These are phyloP conservation scores for Eupeodes latifasciatus DNA, from an alignment of 2,888 invertebrate genomes.

Conservation along the genomic window DNA sequence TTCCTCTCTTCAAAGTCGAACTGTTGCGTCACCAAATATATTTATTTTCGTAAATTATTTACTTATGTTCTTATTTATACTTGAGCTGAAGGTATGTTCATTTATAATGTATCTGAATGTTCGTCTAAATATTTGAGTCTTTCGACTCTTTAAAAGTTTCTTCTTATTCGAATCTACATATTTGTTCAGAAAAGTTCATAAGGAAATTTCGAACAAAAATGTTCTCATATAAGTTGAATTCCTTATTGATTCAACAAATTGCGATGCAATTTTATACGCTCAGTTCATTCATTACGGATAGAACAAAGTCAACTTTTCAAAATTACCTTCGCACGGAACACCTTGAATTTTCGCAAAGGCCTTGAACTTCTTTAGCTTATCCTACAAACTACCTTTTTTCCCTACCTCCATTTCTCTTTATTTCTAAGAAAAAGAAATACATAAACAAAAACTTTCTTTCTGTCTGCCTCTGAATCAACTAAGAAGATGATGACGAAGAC, in stretches of 20 bases:
- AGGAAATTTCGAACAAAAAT: background rate
- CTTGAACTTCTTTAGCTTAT: conserved; percentile 53
- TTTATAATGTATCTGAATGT: too few relatives aligned
- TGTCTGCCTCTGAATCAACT: conserved; percentile 33
- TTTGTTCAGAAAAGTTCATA: background rate
- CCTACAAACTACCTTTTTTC: background rate
- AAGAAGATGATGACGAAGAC: conserved; percentile 13
- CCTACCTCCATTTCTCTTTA: background rate
- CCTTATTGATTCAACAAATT: conserved; percentile 32
- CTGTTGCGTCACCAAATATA: too few relatives aligned
- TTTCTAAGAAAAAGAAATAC: background rate
- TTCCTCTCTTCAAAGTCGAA: too few relatives aligned
- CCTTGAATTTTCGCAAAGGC: conserved; percentile 10
- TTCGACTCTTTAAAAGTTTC: background rate
- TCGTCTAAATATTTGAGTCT: background rate
- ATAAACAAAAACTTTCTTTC: conserved; percentile 7
- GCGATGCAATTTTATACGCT: conserved; percentile 14
- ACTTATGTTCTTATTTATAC: too few relatives aligned
- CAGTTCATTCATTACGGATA: conserved; percentile 6
- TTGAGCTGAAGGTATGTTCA: too few relatives aligned
- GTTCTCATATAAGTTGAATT: background rate
- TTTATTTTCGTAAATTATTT: too few relatives aligned
- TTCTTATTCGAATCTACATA: background rate
- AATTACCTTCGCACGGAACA: conserved; percentile 17
- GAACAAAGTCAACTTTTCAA: conserved; percentile 45